Evolutionary conservation across 2,888 invertebrate species (phyloP), one percentile per base, ranked within the genome.

Genomic region (Apotomis turbidana): DNA sequence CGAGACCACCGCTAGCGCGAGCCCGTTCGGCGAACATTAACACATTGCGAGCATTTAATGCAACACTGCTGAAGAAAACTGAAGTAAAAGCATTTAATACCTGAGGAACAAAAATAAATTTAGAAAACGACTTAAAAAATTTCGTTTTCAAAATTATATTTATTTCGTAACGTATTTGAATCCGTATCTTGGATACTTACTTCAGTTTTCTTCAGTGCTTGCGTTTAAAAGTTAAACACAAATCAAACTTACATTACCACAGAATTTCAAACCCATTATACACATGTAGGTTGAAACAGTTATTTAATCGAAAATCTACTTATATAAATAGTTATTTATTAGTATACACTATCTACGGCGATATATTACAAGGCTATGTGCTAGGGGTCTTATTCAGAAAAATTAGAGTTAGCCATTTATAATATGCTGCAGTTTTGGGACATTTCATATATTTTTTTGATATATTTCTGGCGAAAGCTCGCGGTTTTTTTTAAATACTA

Each of bases 1-100:
- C 66, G 66, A 71, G 60, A 66, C 73, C 74, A 70, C 10, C 58
- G 57, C 71, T 70, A 72, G 36, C 49, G 49, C 62, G 27, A 6
- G 0, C 27, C 3, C 36, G 2, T 36, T 36, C 36, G 51, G 9
- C n/a, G 51, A 36, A 52, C 38, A 12, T 12, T 52, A 62, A 52
- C 62, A 51, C 10, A 10, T 3, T 55, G 27, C 27, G 27, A 27
- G 27, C 27, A 36, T 15, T 15, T 15, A 15, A 10, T 1, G 9
- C 27, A 10, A 10, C 27, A 27, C 27, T 9, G 6, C 10, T 4
- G 10, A 49, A 49, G 49, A 12, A 10, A 49, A 49, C 3, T 49
- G 6, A 49, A 49, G 49, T 49, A 10, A 49, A 49, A 49, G 9
- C 5, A 3, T 49, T 41, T 6, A 41, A 41, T 41, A 41, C 41